These are phyloP conservation scores for Bos indicus DNA, from an alignment of 2,113 vertebrate species.

Conservation along the genomic window DNA sequence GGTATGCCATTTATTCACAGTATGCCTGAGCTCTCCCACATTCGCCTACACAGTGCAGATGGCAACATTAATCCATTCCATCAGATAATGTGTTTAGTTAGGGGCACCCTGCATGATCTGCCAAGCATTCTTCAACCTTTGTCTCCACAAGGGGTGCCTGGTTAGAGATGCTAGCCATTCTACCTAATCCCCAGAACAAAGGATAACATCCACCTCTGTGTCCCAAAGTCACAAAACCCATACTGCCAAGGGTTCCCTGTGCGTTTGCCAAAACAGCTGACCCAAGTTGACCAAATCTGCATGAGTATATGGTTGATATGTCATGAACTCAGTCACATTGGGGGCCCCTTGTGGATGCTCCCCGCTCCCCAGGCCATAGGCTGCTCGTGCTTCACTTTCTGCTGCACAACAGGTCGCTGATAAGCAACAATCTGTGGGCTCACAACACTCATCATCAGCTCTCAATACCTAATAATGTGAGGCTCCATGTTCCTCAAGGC, in stretches of 20 bases:
- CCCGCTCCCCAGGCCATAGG: rapidly evolving
- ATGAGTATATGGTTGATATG: background rate
- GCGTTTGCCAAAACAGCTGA: background rate
- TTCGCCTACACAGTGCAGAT: background rate
- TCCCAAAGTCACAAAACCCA: background rate
- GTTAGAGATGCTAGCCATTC: background rate
- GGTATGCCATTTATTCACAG: background rate
- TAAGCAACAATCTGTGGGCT: background rate
- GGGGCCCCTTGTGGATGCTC: background rate
- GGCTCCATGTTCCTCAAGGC: background rate
- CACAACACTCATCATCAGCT: background rate
- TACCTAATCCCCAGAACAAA: background rate
- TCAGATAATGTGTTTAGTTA: background rate
- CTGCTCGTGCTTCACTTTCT: background rate
- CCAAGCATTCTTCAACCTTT: background rate
- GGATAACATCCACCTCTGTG: background rate
- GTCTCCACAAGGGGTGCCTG: background rate
- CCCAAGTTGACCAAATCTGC: background rate
- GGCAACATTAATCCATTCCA: background rate
- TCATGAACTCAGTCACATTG: background rate
- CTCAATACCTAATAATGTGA: background rate
- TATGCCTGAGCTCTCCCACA: background rate
- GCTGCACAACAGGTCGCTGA: background rate
- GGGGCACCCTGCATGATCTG: background rate
- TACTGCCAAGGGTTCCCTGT: background rate